A percentile compares a stretch with the other conserved stretches of the same genome.
Evolutionary conservation across 2,797 vertebrate genomes (phyloP).

Genomic region (Brachyrhaphis roseni): DNA sequence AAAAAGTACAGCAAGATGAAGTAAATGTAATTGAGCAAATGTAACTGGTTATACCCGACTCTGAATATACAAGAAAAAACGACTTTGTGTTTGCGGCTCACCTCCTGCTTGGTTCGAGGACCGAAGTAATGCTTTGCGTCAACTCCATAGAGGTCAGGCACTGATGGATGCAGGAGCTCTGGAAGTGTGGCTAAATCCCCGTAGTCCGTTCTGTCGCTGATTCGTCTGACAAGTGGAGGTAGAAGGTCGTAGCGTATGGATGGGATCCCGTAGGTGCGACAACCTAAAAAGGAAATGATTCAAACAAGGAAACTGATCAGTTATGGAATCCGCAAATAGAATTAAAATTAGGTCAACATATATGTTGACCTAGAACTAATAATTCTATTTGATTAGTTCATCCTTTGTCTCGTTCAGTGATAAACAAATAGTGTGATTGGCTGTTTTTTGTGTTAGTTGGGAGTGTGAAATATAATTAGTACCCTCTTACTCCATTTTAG

Average conservation of each 20-base stretch:
- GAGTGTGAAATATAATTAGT: neutral
- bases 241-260: conserved; percentile 83
- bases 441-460: neutral
- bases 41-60: too few relatives aligned
- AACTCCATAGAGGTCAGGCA: conserved; percentile 81
- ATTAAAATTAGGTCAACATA: neutral
- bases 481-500: neutral
- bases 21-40: too few relatives aligned
- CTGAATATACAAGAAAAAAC: neutral
- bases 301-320: neutral
- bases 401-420: neutral
- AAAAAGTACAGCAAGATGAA: neutral
- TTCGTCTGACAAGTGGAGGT: conserved; percentile 76
- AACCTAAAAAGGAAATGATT: conserved; percentile 56
- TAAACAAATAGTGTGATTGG: neutral
- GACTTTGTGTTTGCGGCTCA: conserved; percentile 39
- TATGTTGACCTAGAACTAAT: too few relatives aligned
- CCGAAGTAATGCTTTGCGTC: conserved; percentile 82
- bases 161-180: conserved; percentile 81
- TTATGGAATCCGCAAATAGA: neutral
- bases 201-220: conserved; percentile 86
- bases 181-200: conserved; percentile 77
- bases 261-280: conserved; percentile 80
- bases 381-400: neutral
- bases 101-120: conserved; percentile 86